phyloP scores from a whole-genome alignment of 2,113 vertebrate genomes.

The Pelvicachromis taeniatus region DNA sequence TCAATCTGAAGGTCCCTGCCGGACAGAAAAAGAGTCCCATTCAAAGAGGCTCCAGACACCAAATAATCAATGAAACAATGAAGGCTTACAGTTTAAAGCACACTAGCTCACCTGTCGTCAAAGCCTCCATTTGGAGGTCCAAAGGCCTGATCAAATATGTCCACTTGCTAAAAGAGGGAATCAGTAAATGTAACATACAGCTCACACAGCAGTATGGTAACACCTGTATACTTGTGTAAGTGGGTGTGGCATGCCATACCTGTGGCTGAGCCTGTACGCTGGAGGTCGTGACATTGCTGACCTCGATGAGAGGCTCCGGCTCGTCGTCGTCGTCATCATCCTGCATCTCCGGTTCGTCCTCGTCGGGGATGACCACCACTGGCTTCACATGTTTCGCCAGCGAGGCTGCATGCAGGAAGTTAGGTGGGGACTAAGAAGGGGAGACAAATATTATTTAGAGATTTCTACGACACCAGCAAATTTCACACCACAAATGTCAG shows the following conservation, averaged over 20 bases:
- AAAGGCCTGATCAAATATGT: conserved; percentile 91
- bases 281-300: conserved; percentile 67
- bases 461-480: not conserved
- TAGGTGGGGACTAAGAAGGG: conserved; percentile 77
- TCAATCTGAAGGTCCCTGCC: conserved; percentile 89
- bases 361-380: conserved; percentile 90
- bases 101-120: conserved; percentile 79
- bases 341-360: conserved; percentile 75
- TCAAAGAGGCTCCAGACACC: not conserved
- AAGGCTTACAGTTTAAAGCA: not conserved
- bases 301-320: conserved; percentile 87
- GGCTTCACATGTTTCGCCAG: conserved; percentile 95
- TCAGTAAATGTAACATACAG: not conserved
- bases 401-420: conserved; percentile 90
- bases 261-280: conserved; percentile 55
- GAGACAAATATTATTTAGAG: not conserved
- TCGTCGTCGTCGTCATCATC: conserved; percentile 86
- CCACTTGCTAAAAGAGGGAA: conserved; percentile 60
- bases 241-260: conserved; percentile 19
- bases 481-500: not conserved
- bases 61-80: not conserved
- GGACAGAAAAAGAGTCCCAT: not conserved
- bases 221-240: not conserved
- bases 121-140: conserved; percentile 86
- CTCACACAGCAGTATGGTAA: not conserved